A percentile compares a stretch with the other conserved stretches of the same genome.
Conservation (phyloP, 2,113 vertebrate genomes). For the Paedocypris sp. region DNA sequence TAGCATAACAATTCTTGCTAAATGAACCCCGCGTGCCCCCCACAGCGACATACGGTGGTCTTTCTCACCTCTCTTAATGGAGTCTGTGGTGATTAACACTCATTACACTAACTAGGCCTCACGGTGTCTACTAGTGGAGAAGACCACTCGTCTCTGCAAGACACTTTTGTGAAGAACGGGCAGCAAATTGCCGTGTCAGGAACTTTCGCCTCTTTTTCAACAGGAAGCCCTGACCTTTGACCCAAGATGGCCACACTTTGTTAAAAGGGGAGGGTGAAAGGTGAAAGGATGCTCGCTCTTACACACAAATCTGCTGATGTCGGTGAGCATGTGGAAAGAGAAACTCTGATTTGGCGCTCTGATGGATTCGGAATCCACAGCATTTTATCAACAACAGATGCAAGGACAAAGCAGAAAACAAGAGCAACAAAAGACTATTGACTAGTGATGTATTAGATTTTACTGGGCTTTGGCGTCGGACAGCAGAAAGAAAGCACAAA, state of each 20-base stretch:
- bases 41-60: constrained; percentile 34
- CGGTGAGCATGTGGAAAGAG: constrained; percentile 11
- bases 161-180: constrained; percentile 72
- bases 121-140: constrained; percentile 68
- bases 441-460: constrained; percentile 23
- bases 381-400: constrained; percentile 29
- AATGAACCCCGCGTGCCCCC: background rate
- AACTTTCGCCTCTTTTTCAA: constrained; percentile 61
- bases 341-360: constrained; percentile 9
- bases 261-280: constrained; percentile 37
- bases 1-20: background rate
- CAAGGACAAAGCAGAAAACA: constrained; percentile 12
- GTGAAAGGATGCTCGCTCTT: background rate
- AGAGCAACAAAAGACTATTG: constrained; percentile 20
- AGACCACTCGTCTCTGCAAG: constrained; percentile 47
- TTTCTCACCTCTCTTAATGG: constrained; percentile 50
- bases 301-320: constrained; percentile 23
- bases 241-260: constrained; percentile 35
- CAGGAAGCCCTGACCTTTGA: constrained; percentile 64
- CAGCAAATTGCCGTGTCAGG: constrained; percentile 82
- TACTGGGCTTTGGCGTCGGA: constrained; percentile 1
- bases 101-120: constrained; percentile 71
- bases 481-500: constrained; percentile 9
- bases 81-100: constrained; percentile 74
- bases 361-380: constrained; percentile 22